These are phyloP conservation scores for Chaetogeoica ovagalla DNA, from an alignment of 2,888 invertebrate genomes.

Conservation along the genomic window DNA sequence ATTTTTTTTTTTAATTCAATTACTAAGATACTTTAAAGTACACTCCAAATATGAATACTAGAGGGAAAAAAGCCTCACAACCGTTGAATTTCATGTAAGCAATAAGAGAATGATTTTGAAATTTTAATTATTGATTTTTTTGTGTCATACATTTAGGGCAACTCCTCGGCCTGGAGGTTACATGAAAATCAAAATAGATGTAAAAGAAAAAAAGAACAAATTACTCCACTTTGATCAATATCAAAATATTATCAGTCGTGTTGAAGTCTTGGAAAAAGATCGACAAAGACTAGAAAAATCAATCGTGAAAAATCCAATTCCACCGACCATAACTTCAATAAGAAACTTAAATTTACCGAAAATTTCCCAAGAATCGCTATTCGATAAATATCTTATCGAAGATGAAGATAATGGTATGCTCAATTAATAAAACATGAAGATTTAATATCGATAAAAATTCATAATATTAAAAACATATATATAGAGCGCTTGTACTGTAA, in stretches of 20 bases:
- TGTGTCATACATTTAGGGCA: background rate
- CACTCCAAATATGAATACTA: background rate
- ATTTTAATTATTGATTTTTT: background rate
- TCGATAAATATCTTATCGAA: slow-evolving; percentile 36
- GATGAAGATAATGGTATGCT: slow-evolving; percentile 23
- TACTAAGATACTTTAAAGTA: background rate
- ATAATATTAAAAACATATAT: no score
- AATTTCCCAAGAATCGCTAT: slow-evolving; percentile 42
- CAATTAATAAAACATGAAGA: background rate
- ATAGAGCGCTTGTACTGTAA: no score
- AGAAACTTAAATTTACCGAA: slow-evolving; percentile 36
- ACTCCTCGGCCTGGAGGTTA: slow-evolving; percentile 29
- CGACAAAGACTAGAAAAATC: slow-evolving; percentile 19
- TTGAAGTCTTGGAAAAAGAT: slow-evolving; percentile 32
- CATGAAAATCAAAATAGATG: slow-evolving; percentile 36
- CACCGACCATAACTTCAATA: slow-evolving; percentile 23
- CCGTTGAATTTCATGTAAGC: background rate
- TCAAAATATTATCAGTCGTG: slow-evolving; percentile 11
- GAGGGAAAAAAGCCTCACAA: background rate
- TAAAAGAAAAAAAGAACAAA: slow-evolving; percentile 25
- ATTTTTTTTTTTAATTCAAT: background rate
- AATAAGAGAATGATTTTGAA: background rate
- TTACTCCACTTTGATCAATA: slow-evolving; percentile 11
- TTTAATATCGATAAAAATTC: background rate
- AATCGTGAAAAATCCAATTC: background rate